Base-by-base conservation (phyloP, 2,797 vertebrate species). In the Gadopsis marmoratus region DNA sequence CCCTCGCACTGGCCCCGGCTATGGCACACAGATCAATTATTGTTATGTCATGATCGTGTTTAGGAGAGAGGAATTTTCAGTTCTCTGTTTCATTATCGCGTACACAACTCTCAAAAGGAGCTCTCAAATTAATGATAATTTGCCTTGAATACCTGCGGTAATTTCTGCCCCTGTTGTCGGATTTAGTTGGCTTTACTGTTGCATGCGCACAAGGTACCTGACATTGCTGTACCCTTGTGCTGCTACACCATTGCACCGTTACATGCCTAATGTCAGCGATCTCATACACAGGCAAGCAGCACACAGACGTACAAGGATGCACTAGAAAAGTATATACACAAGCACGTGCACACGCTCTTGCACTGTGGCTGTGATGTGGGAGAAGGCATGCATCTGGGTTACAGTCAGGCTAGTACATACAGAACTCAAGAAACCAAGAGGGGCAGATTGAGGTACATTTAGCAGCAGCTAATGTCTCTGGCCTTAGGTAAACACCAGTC, bases 401-500 rank as follows among this genome's bases (percentile, higher is more conserved):
- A 53, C 74, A 76, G 61, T 76, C 64, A n/a, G 60, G 64, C 71
- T n/a, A 23, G 74, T 10, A 61, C 77, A 67, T 48, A 58, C 50
- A 76, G 81, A 90, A 79, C 78, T 71, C 1, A 47, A 83, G 74
- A 83, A 77, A 85, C 85, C 6, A 21, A 85, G 78, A 79, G 76
- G 81, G 81, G 71, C 76, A 86, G 83, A 81, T 72, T 72, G 89
- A 91, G 84, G 83, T 86, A 74, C 88, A 88, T 87, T 91, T 91
- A 89, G 90, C 83, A 51, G 73, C 61, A 43, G 85, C 84, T 89
- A 91, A 91, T 91, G 88, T 92, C 87, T 76, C 85, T 13, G 79
- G 73, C 81, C 78, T 89, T 86, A 88, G 92, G 88, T 90, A 91
- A 93, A 93, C 91, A 92, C 67, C 85, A 84, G 88, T 92, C 92